Base-by-base conservation (phyloP, 2,113 vertebrate species). In the Athene noctua region DNA sequence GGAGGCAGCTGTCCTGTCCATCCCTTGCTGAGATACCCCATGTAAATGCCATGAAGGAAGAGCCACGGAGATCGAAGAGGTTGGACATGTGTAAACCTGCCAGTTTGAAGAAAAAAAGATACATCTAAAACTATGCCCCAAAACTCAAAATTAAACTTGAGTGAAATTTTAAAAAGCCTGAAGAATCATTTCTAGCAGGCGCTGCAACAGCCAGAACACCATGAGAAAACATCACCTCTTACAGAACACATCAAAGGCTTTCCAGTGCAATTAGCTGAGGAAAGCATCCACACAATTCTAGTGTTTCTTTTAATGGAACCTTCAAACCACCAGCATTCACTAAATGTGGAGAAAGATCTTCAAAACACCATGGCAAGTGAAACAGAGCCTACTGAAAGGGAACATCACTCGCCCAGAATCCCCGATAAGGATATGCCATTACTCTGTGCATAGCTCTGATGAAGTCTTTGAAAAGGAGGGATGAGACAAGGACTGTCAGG, bases 401-500 rank as follows among this genome's bases (percentile, higher is more conserved):
- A 85, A 12, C 81, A 52, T 23, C 44, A 6, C 61, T 58, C 68
- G 36, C 29, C 54, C 71, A 7, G 36, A 30, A 32, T 10, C 32
- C 40, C 23, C 5, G 0, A 2, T 4, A 5, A 32, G 40, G 42
- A 23, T 4, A 18, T 57, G 25, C 44, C 72, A 18, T 27, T 30
- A 5, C 22, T 26, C 72, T 25, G 18, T 17, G 34, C 30, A 1
- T 8, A 4, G n/a, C 66, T 51, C 29, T 2, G 2, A 4, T 1
- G 2, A 89, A 86, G 59, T 19, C 70, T 15, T 52, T 25, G 22
- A 9, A 61, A 23, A 44, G 58, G 15, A 86, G 27, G 10, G 42
- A 4, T 3, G 38, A 15, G 51, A 2, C 9, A 3, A 17, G 23
- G 44, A 34, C 49, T 66, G 70, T 2, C 18, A 34, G 81, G 57